Conservation (phyloP, 2,888 invertebrate genomes). For the Abscondita cerata region DNA sequence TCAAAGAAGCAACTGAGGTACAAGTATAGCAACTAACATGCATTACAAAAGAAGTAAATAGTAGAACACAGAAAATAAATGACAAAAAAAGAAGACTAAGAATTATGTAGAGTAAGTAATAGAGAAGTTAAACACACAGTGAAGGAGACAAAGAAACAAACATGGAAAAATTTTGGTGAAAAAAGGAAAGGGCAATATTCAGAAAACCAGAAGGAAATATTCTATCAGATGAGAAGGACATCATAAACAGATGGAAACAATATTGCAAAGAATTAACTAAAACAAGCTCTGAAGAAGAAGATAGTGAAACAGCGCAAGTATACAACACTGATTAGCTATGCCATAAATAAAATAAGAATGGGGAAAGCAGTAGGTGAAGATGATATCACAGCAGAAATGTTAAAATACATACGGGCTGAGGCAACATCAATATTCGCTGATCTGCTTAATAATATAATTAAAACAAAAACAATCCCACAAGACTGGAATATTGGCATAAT, state of each 20-base stretch:
- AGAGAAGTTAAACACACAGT: not conserved
- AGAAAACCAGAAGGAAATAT: no score
- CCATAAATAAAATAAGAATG: no score
- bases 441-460: not conserved
- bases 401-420: not conserved
- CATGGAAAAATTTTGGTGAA: not conserved
- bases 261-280: no score
- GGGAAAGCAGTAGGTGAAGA: not conserved
- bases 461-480: not conserved
- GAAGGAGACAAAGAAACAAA: not conserved
- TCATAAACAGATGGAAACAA: not conserved
- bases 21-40: no score
- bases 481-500: no score
- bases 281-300: no score
- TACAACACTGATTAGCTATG: no score
- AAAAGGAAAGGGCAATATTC: not conserved
- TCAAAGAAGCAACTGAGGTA: not conserved
- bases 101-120: not conserved
- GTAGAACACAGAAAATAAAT: not conserved
- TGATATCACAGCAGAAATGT: not conserved
- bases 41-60: no score
- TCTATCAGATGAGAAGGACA: no score
- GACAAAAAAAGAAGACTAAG: not conserved
- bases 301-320: no score
- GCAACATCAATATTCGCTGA: not conserved